A percentile compares a stretch with the other conserved stretches of the same genome.
phyloP scores from a whole-genome alignment of 2,113 vertebrate species.

The Oreochromis spilurus region DNA sequence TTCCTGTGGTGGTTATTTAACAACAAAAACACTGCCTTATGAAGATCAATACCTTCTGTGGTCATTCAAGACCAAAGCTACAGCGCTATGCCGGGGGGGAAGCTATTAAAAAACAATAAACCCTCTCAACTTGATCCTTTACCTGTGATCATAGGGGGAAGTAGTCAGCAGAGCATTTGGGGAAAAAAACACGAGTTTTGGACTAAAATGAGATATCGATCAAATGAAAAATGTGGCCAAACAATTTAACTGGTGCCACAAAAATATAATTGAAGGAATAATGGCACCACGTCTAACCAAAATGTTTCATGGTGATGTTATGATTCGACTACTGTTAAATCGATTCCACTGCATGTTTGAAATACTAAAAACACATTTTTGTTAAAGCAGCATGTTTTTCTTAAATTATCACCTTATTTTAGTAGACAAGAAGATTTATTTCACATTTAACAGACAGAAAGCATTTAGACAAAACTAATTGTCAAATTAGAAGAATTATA shows the following conservation, averaged over 20 bases:
- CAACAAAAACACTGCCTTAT: constrained; percentile 58
- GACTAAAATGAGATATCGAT: constrained; percentile 40
- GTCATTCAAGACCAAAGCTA: constrained; percentile 57
- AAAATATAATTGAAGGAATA: neutral
- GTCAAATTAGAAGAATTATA: neutral
- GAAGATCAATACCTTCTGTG: constrained; percentile 63
- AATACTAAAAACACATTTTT: neutral
- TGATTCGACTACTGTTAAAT: neutral
- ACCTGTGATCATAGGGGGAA: constrained; percentile 39
- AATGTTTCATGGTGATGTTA: neutral
- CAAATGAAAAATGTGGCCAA: constrained; percentile 1
- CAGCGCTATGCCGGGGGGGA: constrained; percentile 34
- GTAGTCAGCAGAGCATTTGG: constrained; percentile 5
- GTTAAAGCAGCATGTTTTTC: neutral
- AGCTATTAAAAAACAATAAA: constrained; percentile 64
- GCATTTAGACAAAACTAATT: neutral
- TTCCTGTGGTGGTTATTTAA: constrained; percentile 51
- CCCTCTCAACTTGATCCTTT: constrained; percentile 56
- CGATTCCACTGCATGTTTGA: neutral
- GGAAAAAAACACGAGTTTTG: neutral
- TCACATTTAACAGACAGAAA: neutral
- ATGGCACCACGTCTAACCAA: neutral
- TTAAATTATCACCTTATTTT: neutral
- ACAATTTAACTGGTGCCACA: neutral
- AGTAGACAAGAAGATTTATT: neutral